Percentiles rank a stretch among this genome's conserved stretches.
phyloP scores from a whole-genome alignment of 1,140 invertebrate genomes.

The Colletes gigas region DNA sequence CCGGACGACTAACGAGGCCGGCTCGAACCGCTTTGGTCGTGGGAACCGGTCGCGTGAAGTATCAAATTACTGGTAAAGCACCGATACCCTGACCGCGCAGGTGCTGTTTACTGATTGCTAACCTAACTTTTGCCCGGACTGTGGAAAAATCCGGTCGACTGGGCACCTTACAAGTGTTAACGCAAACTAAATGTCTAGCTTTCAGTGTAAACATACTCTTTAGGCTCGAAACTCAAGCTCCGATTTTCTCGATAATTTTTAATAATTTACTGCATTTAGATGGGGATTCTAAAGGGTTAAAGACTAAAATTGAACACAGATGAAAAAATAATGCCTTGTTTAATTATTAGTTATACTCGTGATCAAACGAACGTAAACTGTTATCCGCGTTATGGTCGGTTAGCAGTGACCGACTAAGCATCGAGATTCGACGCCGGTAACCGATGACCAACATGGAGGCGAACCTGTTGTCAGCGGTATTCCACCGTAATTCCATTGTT shows the following conservation, averaged over 20 bases:
- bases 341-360: background rate
- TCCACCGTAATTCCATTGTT: background rate
- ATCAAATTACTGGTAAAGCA: slow-evolving; percentile 20
- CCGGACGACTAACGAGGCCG: background rate
- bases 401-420: background rate
- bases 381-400: too few species aligned
- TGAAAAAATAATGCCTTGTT: too few species aligned
- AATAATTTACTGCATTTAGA: too few species aligned
- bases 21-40: background rate
- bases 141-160: background rate
- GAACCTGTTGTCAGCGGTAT: background rate
- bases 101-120: background rate
- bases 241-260: too few species aligned
- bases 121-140: background rate
- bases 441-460: background rate
- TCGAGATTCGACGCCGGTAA: background rate
- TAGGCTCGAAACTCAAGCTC: too few species aligned
- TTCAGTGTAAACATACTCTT: too few species aligned
- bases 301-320: too few species aligned
- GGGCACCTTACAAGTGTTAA: too few species aligned
- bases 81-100: slow-evolving; percentile 1
- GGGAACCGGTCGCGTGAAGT: slow-evolving; percentile 16
- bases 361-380: background rate
- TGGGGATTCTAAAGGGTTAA: too few species aligned
- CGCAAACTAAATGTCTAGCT: too few species aligned